phyloP scores from a whole-genome alignment of 2,113 vertebrate genomes.

The Otolemur garnettii region DNA sequence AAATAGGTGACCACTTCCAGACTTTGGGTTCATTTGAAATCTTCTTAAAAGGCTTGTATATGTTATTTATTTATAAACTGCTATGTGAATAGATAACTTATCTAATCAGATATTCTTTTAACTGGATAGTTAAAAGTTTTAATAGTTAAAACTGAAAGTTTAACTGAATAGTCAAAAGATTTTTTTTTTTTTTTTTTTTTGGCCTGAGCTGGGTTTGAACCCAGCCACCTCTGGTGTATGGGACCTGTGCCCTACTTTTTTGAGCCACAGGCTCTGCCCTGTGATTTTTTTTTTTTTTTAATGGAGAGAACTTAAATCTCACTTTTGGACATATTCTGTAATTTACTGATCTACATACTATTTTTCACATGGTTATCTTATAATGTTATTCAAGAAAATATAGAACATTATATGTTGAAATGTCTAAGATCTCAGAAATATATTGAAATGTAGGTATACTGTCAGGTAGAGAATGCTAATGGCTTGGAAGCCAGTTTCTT shows the following conservation, averaged over 20 bases:
- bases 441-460: not conserved
- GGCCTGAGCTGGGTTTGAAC: too few species aligned
- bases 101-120: constrained; percentile 14
- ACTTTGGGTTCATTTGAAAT: not conserved
- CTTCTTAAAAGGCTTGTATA: not conserved
- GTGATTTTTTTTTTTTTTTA: not conserved
- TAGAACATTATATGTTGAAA: not conserved
- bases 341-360: not conserved
- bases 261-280: too few species aligned
- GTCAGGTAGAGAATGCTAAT: not conserved
- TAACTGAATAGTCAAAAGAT: too few species aligned
- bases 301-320: not conserved
- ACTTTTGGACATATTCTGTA: not conserved
- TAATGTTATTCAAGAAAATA: constrained; percentile 19
- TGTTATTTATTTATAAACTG: constrained; percentile 7
- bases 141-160: too few species aligned
- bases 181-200: too few species aligned
- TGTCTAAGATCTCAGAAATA: not conserved
- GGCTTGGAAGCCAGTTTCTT: not conserved
- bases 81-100: not conserved
- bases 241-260: too few species aligned
- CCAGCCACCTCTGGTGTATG: too few species aligned
- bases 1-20: not conserved
- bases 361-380: not conserved
- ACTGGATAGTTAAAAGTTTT: too few species aligned